These are phyloP conservation scores for Allolobophora icterica DNA, from an alignment of 2,888 invertebrate species.

Conservation along the genomic window DNA sequence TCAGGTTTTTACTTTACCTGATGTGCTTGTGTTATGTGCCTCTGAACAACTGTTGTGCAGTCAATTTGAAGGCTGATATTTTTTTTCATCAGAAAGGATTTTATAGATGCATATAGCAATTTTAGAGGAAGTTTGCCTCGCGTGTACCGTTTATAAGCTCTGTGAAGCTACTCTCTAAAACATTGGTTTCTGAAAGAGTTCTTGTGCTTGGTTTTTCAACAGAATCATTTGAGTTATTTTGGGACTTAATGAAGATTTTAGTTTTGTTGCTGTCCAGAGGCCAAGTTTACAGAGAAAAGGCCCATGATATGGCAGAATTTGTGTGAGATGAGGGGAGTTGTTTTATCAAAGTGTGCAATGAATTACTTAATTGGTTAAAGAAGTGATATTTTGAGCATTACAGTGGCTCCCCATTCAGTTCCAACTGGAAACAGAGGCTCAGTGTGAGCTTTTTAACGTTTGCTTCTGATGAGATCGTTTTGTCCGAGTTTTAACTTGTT, in stretches of 20 bases:
- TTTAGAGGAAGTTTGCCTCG: neutral
- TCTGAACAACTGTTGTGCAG: neutral
- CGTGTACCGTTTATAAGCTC: neutral
- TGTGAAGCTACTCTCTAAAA: neutral
- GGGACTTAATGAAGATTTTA: neutral
- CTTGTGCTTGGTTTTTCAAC: neutral
- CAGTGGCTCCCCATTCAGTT: neutral
- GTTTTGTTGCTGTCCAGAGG: slow-evolving; percentile 5
- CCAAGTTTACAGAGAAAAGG: neutral
- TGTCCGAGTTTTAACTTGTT: neutral
- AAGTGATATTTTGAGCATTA: neutral
- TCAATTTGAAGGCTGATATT: neutral
- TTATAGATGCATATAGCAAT: neutral
- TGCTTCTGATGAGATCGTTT: neutral
- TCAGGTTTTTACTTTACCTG: neutral
- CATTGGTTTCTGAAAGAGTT: neutral
- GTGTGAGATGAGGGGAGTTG: neutral
- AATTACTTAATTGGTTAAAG: too few species aligned
- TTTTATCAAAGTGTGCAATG: too few species aligned
- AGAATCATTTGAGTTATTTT: neutral
- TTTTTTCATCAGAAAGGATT: neutral
- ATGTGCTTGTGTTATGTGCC: neutral
- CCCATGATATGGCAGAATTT: neutral
- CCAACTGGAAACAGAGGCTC: neutral
- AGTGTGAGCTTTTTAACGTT: neutral